Evolutionary conservation across 1,140 invertebrate species (phyloP).

Genomic region (Cydia pomonella): DNA sequence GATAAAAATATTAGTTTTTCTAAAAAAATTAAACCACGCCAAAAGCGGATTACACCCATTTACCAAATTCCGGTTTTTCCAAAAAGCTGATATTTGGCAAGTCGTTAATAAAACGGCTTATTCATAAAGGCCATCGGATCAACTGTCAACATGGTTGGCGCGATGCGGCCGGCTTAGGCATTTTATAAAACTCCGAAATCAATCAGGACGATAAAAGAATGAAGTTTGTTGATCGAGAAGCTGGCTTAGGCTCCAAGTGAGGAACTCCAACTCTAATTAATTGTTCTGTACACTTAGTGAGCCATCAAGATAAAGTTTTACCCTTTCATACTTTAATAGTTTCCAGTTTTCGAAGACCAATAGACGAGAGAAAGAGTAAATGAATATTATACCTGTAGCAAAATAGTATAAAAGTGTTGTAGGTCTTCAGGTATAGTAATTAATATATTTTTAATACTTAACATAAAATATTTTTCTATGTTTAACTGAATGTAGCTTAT

Average conservation of each 20-base stretch:
- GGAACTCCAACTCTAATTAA: constrained; percentile 1
- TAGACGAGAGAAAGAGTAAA: not conserved
- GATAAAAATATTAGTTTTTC: not conserved
- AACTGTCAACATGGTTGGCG: constrained; percentile 27
- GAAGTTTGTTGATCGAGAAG: constrained; percentile 8
- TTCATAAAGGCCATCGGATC: constrained; percentile 13
- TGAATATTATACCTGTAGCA: too few relatives aligned
- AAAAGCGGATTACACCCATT: not conserved
- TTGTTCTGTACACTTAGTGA: constrained; percentile 5
- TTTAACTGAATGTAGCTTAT: too few relatives aligned
- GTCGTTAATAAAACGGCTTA: constrained; percentile 30
- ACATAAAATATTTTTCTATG: too few relatives aligned
- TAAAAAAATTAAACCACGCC: not conserved
- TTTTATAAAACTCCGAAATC: constrained; percentile 31
- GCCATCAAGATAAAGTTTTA: not conserved
- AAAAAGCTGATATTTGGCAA: constrained; percentile 26
- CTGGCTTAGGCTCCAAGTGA: not conserved
- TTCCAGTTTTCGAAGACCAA: not conserved
- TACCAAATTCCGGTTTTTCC: not conserved
- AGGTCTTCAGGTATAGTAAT: too few relatives aligned
- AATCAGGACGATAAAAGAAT: constrained; percentile 27
- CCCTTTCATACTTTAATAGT: not conserved
- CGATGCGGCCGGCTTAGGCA: constrained; percentile 25
- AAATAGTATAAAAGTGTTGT: too few relatives aligned
- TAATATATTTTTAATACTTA: too few relatives aligned